Conservation (phyloP, 2,888 invertebrate genomes). For the Tortrix viridana region DNA sequence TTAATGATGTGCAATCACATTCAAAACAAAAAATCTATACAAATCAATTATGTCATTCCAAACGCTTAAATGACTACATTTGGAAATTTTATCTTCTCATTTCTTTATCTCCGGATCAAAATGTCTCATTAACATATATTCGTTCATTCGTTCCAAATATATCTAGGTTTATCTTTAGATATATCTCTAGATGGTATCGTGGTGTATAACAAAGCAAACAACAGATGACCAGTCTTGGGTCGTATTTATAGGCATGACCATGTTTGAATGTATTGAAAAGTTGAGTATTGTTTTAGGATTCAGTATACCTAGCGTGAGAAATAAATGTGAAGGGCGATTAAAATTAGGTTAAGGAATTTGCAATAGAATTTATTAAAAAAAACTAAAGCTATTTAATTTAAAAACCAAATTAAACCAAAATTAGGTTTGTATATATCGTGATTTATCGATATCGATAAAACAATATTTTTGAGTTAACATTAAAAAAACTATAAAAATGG, state of each 20-base stretch:
- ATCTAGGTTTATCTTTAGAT: constrained; percentile 40
- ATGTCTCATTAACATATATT: constrained; percentile 37
- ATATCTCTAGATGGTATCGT: constrained; percentile 42
- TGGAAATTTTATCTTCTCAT: constrained; percentile 33
- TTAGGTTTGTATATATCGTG: neutral
- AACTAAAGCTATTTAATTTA: too few species aligned
- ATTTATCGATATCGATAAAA: constrained; percentile 6
- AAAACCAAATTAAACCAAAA: too few species aligned
- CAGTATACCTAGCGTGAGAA: constrained; percentile 35
- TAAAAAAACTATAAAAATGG: neutral
- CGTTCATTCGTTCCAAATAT: constrained; percentile 37
- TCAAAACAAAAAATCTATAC: constrained; percentile 5
- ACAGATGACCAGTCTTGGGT: constrained; percentile 36
- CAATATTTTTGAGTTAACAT: neutral
- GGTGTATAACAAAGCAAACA: constrained; percentile 45
- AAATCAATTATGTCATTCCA: constrained; percentile 37
- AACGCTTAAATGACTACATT: constrained; percentile 21
- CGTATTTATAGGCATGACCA: constrained; percentile 37
- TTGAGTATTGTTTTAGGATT: constrained; percentile 34
- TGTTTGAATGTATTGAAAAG: constrained; percentile 37
- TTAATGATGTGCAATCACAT: constrained; percentile 12
- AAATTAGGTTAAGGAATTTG: constrained; percentile 24
- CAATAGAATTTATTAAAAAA: neutral
- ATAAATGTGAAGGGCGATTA: constrained; percentile 13
- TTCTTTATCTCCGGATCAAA: constrained; percentile 35